A percentile compares a stretch with the other conserved stretches of the same genome.
Evolutionary conservation across 2,113 vertebrate species (phyloP).

Genomic region (Pterocles orientalis): DNA sequence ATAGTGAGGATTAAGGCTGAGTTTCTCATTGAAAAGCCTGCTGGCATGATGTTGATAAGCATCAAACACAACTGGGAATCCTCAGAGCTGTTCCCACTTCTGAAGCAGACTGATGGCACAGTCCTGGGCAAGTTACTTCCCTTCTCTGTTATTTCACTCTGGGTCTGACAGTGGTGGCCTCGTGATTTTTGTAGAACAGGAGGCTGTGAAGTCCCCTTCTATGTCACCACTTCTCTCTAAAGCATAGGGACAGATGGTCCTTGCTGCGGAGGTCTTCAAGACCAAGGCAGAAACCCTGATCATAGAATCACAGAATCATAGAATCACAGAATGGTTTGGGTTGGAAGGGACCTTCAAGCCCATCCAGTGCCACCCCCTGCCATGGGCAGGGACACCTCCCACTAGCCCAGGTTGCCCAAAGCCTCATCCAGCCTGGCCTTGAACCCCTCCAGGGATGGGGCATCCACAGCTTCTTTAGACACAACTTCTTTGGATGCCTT

Average conservation of each 20-base stretch:
- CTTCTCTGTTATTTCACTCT: neutral
- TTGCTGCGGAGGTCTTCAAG: neutral
- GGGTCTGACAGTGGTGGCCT: neutral
- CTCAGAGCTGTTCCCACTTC: neutral
- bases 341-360: too few relatives aligned
- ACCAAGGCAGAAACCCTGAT: neutral
- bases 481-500: neutral
- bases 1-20: neutral
- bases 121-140: neutral
- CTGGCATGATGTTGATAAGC: neutral
- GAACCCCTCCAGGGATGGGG: too few relatives aligned
- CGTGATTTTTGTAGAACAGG: neutral
- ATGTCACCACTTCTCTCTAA: neutral
- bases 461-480: too few relatives aligned
- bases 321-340: too few relatives aligned
- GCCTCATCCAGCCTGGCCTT: too few relatives aligned
- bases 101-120: neutral
- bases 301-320: too few relatives aligned
- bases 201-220: neutral
- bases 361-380: too few relatives aligned
- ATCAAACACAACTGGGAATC: neutral
- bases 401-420: too few relatives aligned
- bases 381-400: too few relatives aligned
- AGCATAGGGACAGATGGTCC: neutral
- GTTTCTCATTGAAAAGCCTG: neutral